Evolutionary conservation across 2,888 invertebrate genomes (phyloP), one percentile per base, ranked within the genome.

Genomic region (Sepioteuthis lessoniana): DNA sequence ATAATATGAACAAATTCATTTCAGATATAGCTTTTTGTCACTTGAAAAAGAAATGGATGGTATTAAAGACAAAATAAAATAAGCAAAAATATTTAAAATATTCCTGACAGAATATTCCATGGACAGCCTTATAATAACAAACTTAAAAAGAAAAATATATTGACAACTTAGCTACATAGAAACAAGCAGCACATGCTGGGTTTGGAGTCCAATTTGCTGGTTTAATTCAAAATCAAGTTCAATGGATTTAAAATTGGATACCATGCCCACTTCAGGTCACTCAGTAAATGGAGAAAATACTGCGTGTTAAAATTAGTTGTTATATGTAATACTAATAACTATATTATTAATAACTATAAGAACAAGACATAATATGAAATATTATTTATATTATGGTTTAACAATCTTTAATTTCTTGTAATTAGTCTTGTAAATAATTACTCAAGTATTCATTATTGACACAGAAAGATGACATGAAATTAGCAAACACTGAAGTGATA

Each of bases 191-290:
- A 35, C 76, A 76, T 76, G 76, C 76, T 35, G 76, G 76, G 76
- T 76, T 76, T n/a, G 76, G 76, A 19, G 13, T 76, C 76, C 76
- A 76, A 76, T 76, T 76, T 76, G 76, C 76, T 76, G 76, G n/a
- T 21, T 76, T 76, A 76, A 35, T 76, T 8, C 16, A 16, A 35
- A 76, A 76, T 76, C 16, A 76, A n/a, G n/a, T n/a, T 76, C 76
- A 76, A 76, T 76, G 35, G 76, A 35, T 35, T n/a, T n/a, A 35
- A n/a, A 76, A 76, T 76, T 76, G 76, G 76, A 76, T 76, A 76
- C n/a, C 76, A 76, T 76, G 76, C n/a, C 76, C 76, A 76, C 76
- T 76, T 76, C 76, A 16, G 76, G 76, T 76, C 76, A 76, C 76
- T 76, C n/a, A n/a, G n/a, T 76, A 35, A 76, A 76, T 35, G n/a